Evolutionary conservation across 2,888 invertebrate species (phyloP).

Genomic region (Tenthredo amoena): DNA sequence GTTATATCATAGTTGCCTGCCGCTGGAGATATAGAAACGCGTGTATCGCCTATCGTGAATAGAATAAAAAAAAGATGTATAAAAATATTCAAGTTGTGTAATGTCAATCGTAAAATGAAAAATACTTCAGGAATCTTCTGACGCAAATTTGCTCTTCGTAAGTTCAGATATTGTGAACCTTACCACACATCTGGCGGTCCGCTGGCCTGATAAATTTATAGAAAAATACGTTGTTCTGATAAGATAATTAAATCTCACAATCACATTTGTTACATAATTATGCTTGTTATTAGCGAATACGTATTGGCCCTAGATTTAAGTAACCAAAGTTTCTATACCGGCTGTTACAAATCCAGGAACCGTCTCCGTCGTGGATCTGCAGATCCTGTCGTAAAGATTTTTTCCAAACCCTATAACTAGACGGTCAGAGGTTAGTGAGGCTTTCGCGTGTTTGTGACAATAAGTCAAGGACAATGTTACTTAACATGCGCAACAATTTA

Average conservation of each 20-base stretch:
- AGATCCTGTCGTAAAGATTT: background rate
- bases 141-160: constrained; percentile 25
- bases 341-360: background rate
- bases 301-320: background rate
- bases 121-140: constrained; percentile 10
- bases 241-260: background rate
- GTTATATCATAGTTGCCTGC: background rate
- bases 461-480: constrained; percentile 22
- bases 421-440: constrained; percentile 13
- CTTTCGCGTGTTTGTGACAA: constrained; percentile 31
- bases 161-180: constrained; percentile 15
- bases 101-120: background rate
- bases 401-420: background rate
- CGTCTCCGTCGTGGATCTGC: background rate
- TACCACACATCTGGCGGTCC: background rate
- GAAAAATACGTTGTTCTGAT: constrained; percentile 20
- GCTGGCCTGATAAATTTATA: constrained; percentile 9
- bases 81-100: background rate
- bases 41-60: background rate
- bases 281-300: constrained; percentile 2
- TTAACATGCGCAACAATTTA: background rate
- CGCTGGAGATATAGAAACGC: background rate
- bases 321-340: background rate
- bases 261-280: background rate
- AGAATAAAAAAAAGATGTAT: background rate